Base-by-base conservation (phyloP, 1,140 invertebrate genomes). In the Drosophila kikkawai region DNA sequence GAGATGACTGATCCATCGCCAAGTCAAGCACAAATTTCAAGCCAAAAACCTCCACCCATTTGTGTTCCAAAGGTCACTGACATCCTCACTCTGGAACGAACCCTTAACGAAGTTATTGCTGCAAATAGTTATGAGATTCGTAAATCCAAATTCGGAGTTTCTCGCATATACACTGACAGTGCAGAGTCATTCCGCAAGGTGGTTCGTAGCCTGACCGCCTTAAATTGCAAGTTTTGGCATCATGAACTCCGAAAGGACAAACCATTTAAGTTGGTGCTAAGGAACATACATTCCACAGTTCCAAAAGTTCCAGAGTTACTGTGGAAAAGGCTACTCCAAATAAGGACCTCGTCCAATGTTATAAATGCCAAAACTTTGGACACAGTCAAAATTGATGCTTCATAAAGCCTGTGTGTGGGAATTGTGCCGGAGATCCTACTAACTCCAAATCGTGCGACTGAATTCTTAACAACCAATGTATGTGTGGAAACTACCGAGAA, bases 171-270 rank as follows among this genome's bases (percentile, higher is more conserved):
- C 39, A 58, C 37, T 29, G 26, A 58, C 15, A 17, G 56, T 22
- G 42, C 42, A 3, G 32, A 45, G 7, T 36, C 42, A 9, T 60
- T 60, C 58, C 17, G 58, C 9, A 61, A 48, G 13, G 44, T 61
- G 15, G 58, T 61, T n/a, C 45, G 59, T 19, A 37, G 44, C 32
- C 19, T 61, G 19, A 48, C 58, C 17, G 58, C 32, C 12, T 48
- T 61, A 26, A 65, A 65, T 12, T 76, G 67, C 34, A 53, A 76
- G 19, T 76, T 70, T 15, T 76, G 59, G 74, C 41, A 70, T 15
- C 59, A 75, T 34, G 58, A 69, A 17, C 41, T 75, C 15, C 53
- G 58, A 17, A 59, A 65, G 42, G 44, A 59, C 19, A 68, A 36
- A 13, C 57, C 50, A 9, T 60, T 34, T 37, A 68, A 44, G 22